These are phyloP conservation scores for Hyperoplus lanceolatus DNA, from an alignment of 2,797 vertebrate species.

Conservation along the genomic window DNA sequence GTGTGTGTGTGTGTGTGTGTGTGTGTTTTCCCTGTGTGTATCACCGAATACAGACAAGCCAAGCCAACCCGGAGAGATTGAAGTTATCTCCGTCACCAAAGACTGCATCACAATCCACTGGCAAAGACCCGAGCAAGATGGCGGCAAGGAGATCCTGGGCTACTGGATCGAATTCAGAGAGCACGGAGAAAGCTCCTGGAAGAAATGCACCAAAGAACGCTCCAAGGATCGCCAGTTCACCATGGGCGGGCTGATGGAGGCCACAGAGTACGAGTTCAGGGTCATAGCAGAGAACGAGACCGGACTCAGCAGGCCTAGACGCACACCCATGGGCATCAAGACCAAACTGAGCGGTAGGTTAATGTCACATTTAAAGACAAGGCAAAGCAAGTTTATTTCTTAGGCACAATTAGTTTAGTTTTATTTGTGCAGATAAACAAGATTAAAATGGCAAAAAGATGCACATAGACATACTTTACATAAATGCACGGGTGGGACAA, in stretches of 20 bases:
- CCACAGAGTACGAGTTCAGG: constrained; percentile 98
- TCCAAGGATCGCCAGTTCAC: constrained; percentile 98
- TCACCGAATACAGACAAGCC: constrained; percentile 90
- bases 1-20: too few species aligned
- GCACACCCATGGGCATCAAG: constrained; percentile 97
- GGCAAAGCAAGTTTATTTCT: too few species aligned
- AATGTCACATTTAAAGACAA: too few species aligned
- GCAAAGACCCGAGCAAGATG: constrained; percentile 95
- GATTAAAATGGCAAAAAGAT: too few species aligned
- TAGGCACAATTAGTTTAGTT: too few species aligned
- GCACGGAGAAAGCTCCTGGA: constrained; percentile 96
- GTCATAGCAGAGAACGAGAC: constrained; percentile 96
- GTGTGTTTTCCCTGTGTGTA: background rate
- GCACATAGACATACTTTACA: too few species aligned
- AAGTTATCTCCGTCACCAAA: constrained; percentile 95
- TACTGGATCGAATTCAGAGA: constrained; percentile 98
- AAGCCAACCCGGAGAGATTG: constrained; percentile 98
- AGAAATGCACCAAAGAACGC: constrained; percentile 96
- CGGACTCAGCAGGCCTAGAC: constrained; percentile 94
- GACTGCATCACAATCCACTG: constrained; percentile 98
- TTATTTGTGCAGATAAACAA: too few species aligned
- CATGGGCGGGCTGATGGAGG: constrained; percentile 95
- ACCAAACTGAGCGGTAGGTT: constrained; percentile 95
- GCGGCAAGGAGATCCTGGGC: constrained; percentile 97
- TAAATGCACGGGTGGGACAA: too few species aligned